phyloP scores from a whole-genome alignment of 2,888 invertebrate species.

The Nomada fabriciana region DNA sequence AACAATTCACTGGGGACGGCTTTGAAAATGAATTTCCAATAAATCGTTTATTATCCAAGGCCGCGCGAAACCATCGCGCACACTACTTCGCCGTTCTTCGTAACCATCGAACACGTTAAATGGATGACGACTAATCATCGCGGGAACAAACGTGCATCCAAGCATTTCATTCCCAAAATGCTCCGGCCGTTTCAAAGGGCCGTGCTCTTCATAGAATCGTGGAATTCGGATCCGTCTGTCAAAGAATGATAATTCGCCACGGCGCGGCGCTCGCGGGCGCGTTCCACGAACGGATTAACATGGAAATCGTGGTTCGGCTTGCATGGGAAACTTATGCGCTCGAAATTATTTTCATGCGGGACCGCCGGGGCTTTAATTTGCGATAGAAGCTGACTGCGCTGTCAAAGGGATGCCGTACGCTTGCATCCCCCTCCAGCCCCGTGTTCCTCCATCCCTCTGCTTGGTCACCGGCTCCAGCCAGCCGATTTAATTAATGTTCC shows the following conservation, averaged over 20 bases:
- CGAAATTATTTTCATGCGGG: constrained; percentile 68
- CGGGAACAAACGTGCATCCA: neutral
- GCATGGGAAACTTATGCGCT: constrained; percentile 44
- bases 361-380: constrained; percentile 73
- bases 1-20: too few relatives aligned
- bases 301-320: constrained; percentile 31
- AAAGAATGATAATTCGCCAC: constrained; percentile 50
- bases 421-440: constrained; percentile 32
- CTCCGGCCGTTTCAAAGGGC: neutral
- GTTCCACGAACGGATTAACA: constrained; percentile 47
- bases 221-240: constrained; percentile 27
- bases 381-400: constrained; percentile 70
- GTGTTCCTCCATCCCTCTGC: constrained; percentile 27
- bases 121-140: constrained; percentile 6
- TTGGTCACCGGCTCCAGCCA: constrained; percentile 29
- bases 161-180: constrained; percentile 3
- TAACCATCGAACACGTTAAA: too few relatives aligned
- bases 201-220: neutral
- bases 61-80: neutral
- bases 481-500: constrained; percentile 77
- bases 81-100: too few relatives aligned
- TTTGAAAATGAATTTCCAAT: too few relatives aligned
- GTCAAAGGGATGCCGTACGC: constrained; percentile 74
- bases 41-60: too few relatives aligned
- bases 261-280: constrained; percentile 23